These are phyloP conservation scores for Malurus cyaneus DNA, from an alignment of 2,113 vertebrate genomes.

Conservation along the genomic window DNA sequence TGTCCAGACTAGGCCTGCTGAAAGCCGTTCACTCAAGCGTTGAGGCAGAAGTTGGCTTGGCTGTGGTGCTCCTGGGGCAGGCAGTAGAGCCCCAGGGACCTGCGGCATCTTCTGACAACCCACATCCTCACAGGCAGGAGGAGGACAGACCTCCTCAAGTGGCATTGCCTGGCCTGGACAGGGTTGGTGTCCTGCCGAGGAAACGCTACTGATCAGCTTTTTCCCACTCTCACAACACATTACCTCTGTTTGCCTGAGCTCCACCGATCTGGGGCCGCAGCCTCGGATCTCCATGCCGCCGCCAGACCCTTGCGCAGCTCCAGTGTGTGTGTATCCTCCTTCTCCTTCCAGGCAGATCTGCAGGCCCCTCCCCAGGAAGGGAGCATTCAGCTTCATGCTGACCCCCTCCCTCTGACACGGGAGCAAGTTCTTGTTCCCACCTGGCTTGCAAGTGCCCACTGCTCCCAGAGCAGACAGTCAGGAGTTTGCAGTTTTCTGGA, in stretches of 20 bases:
- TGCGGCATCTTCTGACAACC: background rate
- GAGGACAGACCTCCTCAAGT: conserved; percentile 17
- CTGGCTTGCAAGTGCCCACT: background rate
- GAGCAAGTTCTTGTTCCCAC: background rate
- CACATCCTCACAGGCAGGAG: background rate
- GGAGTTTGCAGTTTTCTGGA: background rate
- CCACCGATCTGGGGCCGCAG: background rate
- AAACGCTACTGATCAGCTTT: conserved; percentile 53
- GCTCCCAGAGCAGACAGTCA: background rate
- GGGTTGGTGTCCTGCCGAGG: conserved; percentile 44
- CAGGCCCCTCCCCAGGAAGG: background rate
- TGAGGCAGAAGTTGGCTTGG: conserved; percentile 15
- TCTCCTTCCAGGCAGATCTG: background rate
- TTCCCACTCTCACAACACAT: conserved; percentile 23
- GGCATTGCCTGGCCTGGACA: background rate
- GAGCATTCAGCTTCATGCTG: background rate
- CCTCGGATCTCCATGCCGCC: background rate
- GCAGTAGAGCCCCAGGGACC: background rate
- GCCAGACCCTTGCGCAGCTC: background rate
- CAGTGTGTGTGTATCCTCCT: background rate
- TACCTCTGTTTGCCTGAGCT: conserved; percentile 56
- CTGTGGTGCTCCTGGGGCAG: background rate
- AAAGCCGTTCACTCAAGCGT: background rate
- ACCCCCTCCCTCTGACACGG: rapidly evolving
- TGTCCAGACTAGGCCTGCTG: background rate